Evolutionary conservation across 2,797 vertebrate genomes (phyloP), one percentile per base, ranked within the genome.

Genomic region (Pitangus sulphuratus): DNA sequence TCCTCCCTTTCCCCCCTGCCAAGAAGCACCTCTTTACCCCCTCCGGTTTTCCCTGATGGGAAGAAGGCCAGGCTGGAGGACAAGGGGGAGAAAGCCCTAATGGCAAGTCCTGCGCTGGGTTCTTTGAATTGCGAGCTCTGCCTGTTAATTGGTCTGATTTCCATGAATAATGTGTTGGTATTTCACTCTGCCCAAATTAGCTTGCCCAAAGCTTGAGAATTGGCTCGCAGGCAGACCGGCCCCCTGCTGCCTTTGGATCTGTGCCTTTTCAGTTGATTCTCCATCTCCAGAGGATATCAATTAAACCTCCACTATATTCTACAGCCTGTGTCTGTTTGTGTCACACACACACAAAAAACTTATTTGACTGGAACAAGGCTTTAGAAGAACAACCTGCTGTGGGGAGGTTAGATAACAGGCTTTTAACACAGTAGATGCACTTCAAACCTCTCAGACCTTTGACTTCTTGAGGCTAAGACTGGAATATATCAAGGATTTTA

Each of bases 391-490:
- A 95, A 80, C 95, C 91, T 94, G 93, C 89, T 91, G 95, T 28
- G 88, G 85, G 76, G 79, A 94, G 78, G 91, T 93, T 93, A 96
- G 92, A 80, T 96, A 94, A 91, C 95, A 92, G 71, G 95, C 91
- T 97, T 97, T 97, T 96, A 97, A 95, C 96, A 78, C 95, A 95
- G 96, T 77, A 96, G 94, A 93, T 65, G 69, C 85, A 91, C 89
- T 95, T 95, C 96, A 97, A 94, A 95, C 76, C 88, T 94, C 93
- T 93, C 84, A 91, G 92, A 92, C 92, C 95, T 97, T 95, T 96
- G 95, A 94, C 95, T 96, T 94, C 70, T 94, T 15, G 74, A 96
- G 87, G 89, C 80, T 92, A 94, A 87, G 90, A 90, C 84, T 90
- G 84, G 91, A 97, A 94, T 75, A 78, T 70, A 94, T 95, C 77